Evolutionary conservation across 2,113 vertebrate genomes (phyloP).

Genomic region (Coryphaenoides rupestris): DNA sequence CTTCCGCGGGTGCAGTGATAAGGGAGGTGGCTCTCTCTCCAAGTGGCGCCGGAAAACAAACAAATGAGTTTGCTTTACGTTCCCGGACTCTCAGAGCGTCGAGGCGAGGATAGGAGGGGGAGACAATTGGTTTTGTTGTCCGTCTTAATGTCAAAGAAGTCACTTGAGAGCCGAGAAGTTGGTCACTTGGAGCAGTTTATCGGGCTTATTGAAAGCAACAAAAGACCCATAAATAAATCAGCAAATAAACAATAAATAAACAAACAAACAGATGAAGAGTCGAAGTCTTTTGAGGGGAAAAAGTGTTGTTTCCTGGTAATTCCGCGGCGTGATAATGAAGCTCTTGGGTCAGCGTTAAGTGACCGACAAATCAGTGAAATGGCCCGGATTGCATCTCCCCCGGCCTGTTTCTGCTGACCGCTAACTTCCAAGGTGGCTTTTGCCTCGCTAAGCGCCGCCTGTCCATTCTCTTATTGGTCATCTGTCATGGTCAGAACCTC

Average conservation of each 20-base stretch:
- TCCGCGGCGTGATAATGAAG: slow-evolving; percentile 67
- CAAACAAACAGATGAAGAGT: slow-evolving; percentile 12
- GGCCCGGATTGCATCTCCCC: slow-evolving; percentile 58
- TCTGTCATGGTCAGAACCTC: slow-evolving; percentile 81
- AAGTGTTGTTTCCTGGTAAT: slow-evolving; percentile 35
- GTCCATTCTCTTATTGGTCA: slow-evolving; percentile 78
- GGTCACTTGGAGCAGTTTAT: slow-evolving; percentile 20
- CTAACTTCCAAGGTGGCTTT: slow-evolving; percentile 65
- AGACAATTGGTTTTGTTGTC: slow-evolving; percentile 14
- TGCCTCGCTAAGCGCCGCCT: slow-evolving; percentile 79
- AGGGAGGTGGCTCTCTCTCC: slow-evolving; percentile 14
- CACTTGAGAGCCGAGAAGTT: neutral
- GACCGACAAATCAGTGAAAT: slow-evolving; percentile 74
- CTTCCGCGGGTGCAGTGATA: slow-evolving; percentile 9
- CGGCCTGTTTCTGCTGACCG: slow-evolving; percentile 76
- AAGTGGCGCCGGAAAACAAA: slow-evolving; percentile 6
- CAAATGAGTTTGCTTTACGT: slow-evolving; percentile 24
- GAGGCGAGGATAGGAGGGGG: slow-evolving; percentile 40
- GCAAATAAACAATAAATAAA: slow-evolving; percentile 28
- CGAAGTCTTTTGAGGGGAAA: too few species aligned
- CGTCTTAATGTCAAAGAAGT: slow-evolving; percentile 12
- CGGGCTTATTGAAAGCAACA: slow-evolving; percentile 23
- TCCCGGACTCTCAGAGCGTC: slow-evolving; percentile 24
- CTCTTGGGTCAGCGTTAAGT: slow-evolving; percentile 60
- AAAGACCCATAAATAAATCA: slow-evolving; percentile 11